These are phyloP conservation scores for Peribatodes rhomboidaria DNA, from an alignment of 2,888 invertebrate species.

Conservation along the genomic window DNA sequence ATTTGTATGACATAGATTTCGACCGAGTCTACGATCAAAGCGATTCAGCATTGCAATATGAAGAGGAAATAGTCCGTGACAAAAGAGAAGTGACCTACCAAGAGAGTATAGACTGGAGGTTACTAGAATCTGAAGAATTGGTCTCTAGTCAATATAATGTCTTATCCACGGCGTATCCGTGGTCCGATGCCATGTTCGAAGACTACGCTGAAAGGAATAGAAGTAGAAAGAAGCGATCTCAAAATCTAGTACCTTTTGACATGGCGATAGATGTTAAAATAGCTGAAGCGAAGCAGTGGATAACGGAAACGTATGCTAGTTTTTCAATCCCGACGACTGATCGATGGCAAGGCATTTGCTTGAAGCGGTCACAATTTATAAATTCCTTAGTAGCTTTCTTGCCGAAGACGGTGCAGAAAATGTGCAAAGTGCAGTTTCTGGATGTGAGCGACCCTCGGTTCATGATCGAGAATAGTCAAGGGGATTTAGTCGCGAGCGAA, in stretches of 20 bases:
- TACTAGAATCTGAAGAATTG: conserved; percentile 78
- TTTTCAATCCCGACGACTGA: conserved; percentile 94
- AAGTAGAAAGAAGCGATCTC: conserved; percentile 84
- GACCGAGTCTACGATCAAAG: conserved; percentile 86
- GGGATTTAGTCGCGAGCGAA: conserved; percentile 92
- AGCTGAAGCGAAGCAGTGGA: conserved; percentile 93
- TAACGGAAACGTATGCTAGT: conserved; percentile 94
- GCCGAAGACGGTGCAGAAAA: conserved; percentile 90
- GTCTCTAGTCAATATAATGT: conserved; percentile 82
- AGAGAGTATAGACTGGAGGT: conserved; percentile 79
- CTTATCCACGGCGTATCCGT: conserved; percentile 83
- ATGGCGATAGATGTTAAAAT: conserved; percentile 89
- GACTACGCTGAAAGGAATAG: conserved; percentile 82
- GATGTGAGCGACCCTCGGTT: conserved; percentile 93
- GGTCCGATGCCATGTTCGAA: conserved; percentile 83
- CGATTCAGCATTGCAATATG: conserved; percentile 77
- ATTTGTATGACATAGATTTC: conserved; percentile 87
- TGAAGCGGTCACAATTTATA: conserved; percentile 92
- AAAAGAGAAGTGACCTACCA: conserved; percentile 70
- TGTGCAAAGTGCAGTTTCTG: conserved; percentile 91
- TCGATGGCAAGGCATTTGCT: conserved; percentile 93
- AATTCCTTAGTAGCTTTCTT: conserved; percentile 92
- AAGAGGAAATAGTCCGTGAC: conserved; percentile 76
- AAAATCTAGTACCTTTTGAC: conserved; percentile 78
- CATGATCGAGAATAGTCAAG: conserved; percentile 91